A percentile compares a stretch with the other conserved stretches of the same genome.
These are phyloP conservation scores for Bujurquina vittata DNA, from an alignment of 2,113 vertebrate genomes.

Conservation along the genomic window DNA sequence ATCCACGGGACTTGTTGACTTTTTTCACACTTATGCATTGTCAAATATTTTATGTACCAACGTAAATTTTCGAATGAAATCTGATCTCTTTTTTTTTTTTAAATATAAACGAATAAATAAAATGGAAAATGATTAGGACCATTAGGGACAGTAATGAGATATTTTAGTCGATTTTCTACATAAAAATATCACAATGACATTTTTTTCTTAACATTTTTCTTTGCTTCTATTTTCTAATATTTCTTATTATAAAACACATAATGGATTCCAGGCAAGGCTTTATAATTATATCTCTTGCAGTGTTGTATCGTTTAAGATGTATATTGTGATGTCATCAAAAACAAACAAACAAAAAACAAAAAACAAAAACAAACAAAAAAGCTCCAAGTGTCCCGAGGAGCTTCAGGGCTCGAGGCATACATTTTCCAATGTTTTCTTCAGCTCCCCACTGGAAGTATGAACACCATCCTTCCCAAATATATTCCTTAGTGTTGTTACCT, in stretches of 20 bases:
- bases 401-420: neutral
- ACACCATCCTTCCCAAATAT: neutral
- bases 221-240: neutral
- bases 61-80: neutral
- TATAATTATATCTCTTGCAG: neutral
- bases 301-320: neutral
- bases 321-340: neutral
- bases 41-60: neutral
- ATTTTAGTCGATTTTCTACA: neutral
- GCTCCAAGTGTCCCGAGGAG: neutral
- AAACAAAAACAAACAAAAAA: neutral
- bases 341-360: neutral
- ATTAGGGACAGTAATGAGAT: neutral
- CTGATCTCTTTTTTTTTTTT: neutral
- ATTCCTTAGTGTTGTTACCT: neutral
- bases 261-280: no score
- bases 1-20: slow-evolving; percentile 7
- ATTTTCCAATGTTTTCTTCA: neutral
- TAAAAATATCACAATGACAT: neutral
- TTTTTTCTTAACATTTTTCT: neutral
- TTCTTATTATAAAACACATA: neutral
- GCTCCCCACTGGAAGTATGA: neutral
- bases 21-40: neutral
- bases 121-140: neutral
- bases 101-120: no score